These are phyloP conservation scores for Sesamia inferens DNA, from an alignment of 2,888 invertebrate species.

Conservation along the genomic window DNA sequence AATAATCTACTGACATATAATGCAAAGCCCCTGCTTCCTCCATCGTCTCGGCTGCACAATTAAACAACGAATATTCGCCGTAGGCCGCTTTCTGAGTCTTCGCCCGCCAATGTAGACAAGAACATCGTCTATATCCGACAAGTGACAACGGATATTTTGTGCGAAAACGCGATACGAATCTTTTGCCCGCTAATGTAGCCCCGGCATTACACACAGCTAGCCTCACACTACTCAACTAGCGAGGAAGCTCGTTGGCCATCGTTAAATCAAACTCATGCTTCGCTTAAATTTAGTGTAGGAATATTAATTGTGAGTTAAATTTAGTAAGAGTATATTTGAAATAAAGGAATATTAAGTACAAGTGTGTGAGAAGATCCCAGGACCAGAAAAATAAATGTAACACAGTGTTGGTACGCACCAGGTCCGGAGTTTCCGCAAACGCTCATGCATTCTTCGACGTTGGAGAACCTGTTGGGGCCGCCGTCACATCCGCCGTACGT, in stretches of 20 bases:
- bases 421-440: conserved; percentile 89
- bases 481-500: conserved; percentile 95
- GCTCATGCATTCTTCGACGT: conserved; percentile 93
- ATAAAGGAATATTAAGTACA: conserved; percentile 7
- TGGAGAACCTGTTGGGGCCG: conserved; percentile 95
- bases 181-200: no score
- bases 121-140: no score
- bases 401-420: conserved; percentile 66
- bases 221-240: conserved; percentile 41
- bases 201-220: conserved; percentile 19
- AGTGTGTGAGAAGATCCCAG: conserved; percentile 8
- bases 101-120: no score
- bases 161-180: no score
- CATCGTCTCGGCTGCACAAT: no score
- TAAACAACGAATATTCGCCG: no score
- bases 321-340: conserved; percentile 34
- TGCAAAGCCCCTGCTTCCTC: no score
- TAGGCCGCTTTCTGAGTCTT: no score
- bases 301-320: conserved; percentile 14
- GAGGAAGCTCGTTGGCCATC: conserved; percentile 36
- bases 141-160: no score
- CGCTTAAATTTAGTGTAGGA: conserved; percentile 24
- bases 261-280: conserved; percentile 41
- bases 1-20: no score
- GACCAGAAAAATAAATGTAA: conserved; percentile 20